Evolutionary conservation across 2,888 invertebrate genomes (phyloP), one percentile per base, ranked within the genome.

Genomic region (Ophioninae sp.): DNA sequence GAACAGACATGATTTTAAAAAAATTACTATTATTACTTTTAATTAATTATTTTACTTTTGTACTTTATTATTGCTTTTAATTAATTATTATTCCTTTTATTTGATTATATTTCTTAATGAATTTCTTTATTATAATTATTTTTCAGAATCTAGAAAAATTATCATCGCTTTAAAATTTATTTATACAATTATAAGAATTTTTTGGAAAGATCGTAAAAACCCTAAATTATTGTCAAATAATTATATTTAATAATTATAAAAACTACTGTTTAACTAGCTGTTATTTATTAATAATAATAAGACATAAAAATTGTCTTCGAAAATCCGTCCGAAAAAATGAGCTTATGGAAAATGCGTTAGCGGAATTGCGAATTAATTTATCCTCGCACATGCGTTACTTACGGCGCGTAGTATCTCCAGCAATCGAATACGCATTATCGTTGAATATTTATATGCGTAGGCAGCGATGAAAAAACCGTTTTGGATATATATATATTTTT

Each of bases 391-490:
- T 44, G 44, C 10, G 59, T 59, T 59, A 9, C 39, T 58, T n/a
- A 44, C n/a, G 37, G 51, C 37, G 81, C 67, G 65, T 63, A 71
- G 78, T 71, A 64, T 76, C 76, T 76, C 79, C 20, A 41, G 83
- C 80, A 64, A 80, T 83, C 83, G 80, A 80, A 83, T 80, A 80
- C 13, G 13, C 59, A 83, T 80, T 83, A 83, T 71, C 80, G 80
- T 78, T 65, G 80, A 74, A 59, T 63, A 69, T 71, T 67, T 39
- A 44, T 65, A 68, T 72, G 82, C 79, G 79, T 73, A 84, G 79
- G 80, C 69, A 74, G 78, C 71, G 81, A 85, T 85, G 85, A 83
- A 86, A 86, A 86, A 77, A 81, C 84, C 68, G 79, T 85, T 86
- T 86, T 82, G 81, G 81, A 81, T 84, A 80, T 30, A 44, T 37